Conservation (phyloP, 2,797 vertebrate genomes). For the Syndactyla subalaris region DNA sequence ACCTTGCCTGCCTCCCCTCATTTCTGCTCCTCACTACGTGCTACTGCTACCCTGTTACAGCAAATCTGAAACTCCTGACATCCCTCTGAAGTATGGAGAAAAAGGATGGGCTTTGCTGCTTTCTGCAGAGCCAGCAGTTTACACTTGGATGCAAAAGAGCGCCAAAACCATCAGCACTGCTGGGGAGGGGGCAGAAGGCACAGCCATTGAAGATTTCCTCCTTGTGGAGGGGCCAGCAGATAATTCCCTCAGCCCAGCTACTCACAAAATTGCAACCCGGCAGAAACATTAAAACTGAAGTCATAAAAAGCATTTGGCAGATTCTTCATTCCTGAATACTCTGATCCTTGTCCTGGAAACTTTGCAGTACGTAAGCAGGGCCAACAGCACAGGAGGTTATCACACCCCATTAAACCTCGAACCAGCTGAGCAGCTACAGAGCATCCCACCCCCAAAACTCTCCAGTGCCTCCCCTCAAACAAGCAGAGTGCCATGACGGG, state of each 20-base stretch:
- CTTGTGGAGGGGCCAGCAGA: neutral
- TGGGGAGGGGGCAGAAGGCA: accelerated
- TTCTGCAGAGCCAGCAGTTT: neutral
- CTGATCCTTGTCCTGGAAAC: neutral
- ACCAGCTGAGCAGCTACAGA: neutral
- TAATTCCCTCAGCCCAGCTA: neutral
- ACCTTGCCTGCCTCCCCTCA: accelerated
- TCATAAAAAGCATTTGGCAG: neutral
- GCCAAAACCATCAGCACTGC: accelerated
- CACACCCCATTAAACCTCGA: accelerated
- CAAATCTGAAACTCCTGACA: neutral
- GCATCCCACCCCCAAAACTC: neutral
- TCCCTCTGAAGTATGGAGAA: neutral
- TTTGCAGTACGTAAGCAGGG: neutral
- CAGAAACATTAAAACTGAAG: neutral
- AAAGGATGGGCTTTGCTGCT: neutral
- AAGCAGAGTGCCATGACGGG: accelerated
- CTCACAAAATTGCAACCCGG: neutral
- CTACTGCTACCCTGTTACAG: accelerated
- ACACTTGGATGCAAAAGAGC: neutral
- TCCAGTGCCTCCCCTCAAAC: neutral
- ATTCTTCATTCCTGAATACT: neutral
- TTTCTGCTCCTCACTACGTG: neutral
- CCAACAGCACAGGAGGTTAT: neutral
- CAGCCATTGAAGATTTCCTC: neutral